These are phyloP conservation scores for Orchestia grillus DNA, from an alignment of 1,140 invertebrate species.

Conservation along the genomic window DNA sequence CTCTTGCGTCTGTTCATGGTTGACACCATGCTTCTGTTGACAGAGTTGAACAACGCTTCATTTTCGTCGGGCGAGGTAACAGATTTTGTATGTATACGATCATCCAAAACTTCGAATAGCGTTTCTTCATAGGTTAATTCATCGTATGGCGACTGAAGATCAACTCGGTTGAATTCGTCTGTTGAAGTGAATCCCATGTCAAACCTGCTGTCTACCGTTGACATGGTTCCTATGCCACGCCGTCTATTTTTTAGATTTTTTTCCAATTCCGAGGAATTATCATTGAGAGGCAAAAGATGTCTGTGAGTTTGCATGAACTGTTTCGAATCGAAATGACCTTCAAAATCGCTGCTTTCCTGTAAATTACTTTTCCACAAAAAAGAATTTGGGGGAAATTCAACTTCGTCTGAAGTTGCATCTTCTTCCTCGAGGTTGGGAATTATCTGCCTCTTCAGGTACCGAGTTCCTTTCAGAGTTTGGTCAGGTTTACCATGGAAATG, in stretches of 20 bases:
- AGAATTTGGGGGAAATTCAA: slow-evolving; percentile 53
- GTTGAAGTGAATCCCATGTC: slow-evolving; percentile 60
- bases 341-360: slow-evolving; percentile 57
- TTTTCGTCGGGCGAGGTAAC: not conserved
- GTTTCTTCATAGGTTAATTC: slow-evolving; percentile 67
- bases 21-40: slow-evolving; percentile 23
- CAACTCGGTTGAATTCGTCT: slow-evolving; percentile 57
- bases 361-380: slow-evolving; percentile 65
- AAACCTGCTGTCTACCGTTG: slow-evolving; percentile 60
- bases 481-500: slow-evolving; percentile 32
- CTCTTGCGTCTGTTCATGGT: slow-evolving; percentile 14
- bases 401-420: slow-evolving; percentile 32
- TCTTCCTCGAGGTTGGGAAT: slow-evolving; percentile 31
- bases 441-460: slow-evolving; percentile 27
- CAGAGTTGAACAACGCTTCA: not conserved
- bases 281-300: slow-evolving; percentile 61
- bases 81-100: not conserved
- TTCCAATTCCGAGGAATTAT: slow-evolving; percentile 62
- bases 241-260: slow-evolving; percentile 60
- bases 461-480: slow-evolving; percentile 17
- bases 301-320: slow-evolving; percentile 63
- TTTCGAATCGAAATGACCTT: slow-evolving; percentile 62
- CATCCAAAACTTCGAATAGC: slow-evolving; percentile 60
- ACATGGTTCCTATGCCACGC: slow-evolving; percentile 62
- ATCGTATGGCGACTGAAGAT: slow-evolving; percentile 62